A percentile compares a stretch with the other conserved stretches of the same genome.
Conservation (phyloP, 2,113 vertebrate species). For the Stigmatopora nigra region DNA sequence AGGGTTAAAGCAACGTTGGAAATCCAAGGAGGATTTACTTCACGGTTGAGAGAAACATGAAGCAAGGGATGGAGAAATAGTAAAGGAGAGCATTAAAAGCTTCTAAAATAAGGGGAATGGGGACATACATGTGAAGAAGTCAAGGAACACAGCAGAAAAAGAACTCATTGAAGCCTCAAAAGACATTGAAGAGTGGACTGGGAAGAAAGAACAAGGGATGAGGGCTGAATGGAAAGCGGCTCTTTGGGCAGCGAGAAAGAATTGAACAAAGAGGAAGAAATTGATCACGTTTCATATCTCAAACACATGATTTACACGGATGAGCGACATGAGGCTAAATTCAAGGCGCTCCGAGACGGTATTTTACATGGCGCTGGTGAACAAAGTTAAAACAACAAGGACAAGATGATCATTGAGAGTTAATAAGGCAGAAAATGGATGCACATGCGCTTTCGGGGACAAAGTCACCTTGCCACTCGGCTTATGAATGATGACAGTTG, state of each 20-base stretch:
- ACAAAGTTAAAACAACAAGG: neutral
- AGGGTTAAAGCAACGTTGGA: too few relatives aligned
- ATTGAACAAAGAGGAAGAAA: neutral
- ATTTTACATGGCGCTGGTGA: neutral
- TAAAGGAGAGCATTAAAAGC: too few relatives aligned
- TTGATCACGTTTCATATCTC: neutral
- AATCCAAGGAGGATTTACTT: too few relatives aligned
- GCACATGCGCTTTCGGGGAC: constrained; percentile 5
- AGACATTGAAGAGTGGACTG: neutral
- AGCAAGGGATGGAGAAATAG: neutral
- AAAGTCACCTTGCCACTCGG: constrained; percentile 63
- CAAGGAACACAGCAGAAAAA: neutral
- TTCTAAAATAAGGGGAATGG: neutral
- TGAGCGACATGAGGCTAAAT: neutral
- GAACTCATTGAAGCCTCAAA: neutral
- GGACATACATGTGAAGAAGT: neutral
- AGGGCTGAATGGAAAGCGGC: neutral
- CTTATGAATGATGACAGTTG: constrained; percentile 60
- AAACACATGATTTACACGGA: neutral
- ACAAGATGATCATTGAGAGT: neutral
- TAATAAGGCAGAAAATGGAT: constrained; percentile 1
- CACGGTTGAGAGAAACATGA: neutral
- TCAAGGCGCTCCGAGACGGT: neutral
- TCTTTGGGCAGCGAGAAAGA: neutral
- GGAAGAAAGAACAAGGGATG: neutral